A percentile compares a stretch with the other conserved stretches of the same genome.
These are phyloP conservation scores for Bucco capensis DNA, from an alignment of 2,113 vertebrate species.

Conservation along the genomic window DNA sequence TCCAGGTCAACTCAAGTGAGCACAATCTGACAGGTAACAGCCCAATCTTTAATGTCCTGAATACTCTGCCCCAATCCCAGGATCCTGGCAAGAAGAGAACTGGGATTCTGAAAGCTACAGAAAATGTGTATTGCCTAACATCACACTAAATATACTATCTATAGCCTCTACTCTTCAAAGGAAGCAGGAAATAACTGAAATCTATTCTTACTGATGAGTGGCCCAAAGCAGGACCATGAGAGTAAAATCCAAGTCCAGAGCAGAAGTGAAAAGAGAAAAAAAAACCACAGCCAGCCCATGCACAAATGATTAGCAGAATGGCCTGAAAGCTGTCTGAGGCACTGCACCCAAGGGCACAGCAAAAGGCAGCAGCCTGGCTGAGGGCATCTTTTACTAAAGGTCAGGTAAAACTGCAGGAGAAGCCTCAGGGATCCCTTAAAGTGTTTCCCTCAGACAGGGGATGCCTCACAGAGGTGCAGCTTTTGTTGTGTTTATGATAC, in stretches of 20 bases:
- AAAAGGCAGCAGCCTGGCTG: background rate
- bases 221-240: background rate
- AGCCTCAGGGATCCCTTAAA: background rate
- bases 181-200: background rate
- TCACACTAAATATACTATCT: background rate
- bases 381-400: background rate
- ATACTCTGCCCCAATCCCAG: background rate
- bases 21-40: background rate
- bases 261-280: background rate
- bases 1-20: background rate
- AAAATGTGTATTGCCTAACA: background rate
- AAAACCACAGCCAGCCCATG: background rate
- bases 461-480: background rate
- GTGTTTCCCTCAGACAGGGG: background rate
- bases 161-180: background rate
- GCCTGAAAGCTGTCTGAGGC: background rate
- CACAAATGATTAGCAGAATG: background rate
- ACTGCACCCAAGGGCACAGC: background rate
- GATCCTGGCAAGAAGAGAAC: background rate
- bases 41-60: background rate
- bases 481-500: constrained; percentile 53
- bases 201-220: background rate
- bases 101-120: background rate
- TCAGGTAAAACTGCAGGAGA: constrained; percentile 1
- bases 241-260: background rate